phyloP scores from a whole-genome alignment of 2,113 vertebrate species.

The Rynchops niger region DNA sequence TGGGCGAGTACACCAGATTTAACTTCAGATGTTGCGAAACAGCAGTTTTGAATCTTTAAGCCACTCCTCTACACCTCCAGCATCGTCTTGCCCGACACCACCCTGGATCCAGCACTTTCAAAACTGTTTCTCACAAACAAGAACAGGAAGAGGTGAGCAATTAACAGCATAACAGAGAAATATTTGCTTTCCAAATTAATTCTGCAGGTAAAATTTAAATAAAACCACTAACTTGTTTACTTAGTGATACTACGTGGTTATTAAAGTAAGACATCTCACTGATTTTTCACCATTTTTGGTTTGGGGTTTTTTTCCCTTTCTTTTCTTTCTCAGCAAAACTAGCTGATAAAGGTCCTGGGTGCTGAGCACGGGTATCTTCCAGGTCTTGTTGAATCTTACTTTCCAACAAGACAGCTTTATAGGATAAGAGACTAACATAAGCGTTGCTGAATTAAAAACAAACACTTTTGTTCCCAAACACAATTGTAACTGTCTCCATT shows the following conservation, averaged over 20 bases:
- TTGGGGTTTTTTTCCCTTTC: rapidly evolving
- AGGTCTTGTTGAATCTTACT: neutral
- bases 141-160: neutral
- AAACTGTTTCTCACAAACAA: neutral
- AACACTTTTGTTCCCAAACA: neutral
- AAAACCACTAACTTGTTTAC: neutral
- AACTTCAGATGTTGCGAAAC: neutral
- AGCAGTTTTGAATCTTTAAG: neutral
- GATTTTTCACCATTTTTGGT: neutral
- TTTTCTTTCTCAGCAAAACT: neutral
- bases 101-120: neutral
- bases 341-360: neutral
- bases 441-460: neutral
- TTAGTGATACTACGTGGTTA: neutral
- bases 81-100: neutral
- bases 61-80: neutral
- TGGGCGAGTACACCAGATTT: neutral
- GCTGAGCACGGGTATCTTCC: rapidly evolving
- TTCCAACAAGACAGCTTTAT: neutral
- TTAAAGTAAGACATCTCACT: neutral
- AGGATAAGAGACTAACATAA: neutral
- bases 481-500: neutral
- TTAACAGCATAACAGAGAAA: neutral
- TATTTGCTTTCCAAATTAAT: neutral
- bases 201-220: neutral